Evolutionary conservation across 2,888 invertebrate species (phyloP), one percentile per base, ranked within the genome.

Genomic region (Clanis bilineata): DNA sequence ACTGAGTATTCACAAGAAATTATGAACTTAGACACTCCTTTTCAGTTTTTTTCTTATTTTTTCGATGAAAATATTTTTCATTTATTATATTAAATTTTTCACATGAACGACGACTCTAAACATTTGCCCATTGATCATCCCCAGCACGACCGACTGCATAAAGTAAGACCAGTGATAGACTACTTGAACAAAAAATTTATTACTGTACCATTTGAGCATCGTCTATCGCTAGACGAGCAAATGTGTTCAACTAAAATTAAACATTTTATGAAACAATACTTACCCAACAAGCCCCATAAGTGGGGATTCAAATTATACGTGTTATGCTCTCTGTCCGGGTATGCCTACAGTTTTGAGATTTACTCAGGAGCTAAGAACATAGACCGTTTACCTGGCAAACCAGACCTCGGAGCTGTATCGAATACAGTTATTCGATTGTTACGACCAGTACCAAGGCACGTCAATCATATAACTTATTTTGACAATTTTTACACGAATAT

Each of bases 401-500:
- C 69, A 64, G 22, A 56, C 39, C 38, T 56, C 22, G 45, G 45
- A 21, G 56, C 21, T 23, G 56, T 39, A 39, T 47, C 56, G 39
- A 41, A 56, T 56, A 63, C 62, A 10, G 66, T 66, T 54, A 56
- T 66, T 58, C 51, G 62, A 57, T 61, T 65, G 57, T 47, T 59
- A 57, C 57, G 63, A 62, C 47, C 58, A 51, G 59, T 61, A 23
- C 61, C 61, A 54, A 64, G 59, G 56, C 25, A 59, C 45, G 22
- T 44, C 57, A 62, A 59, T 58, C 28, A 62, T 56, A 64, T 64
- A 21, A 44, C 56, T 15, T 62, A 73, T 70, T 76, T 76, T 68
- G 72, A 73, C 64, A 74, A 74, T 70, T 74, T 72, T 72, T 74
- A 73, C 68, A 74, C 77, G 38, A 70, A 67, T 63, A 64, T 76